These are phyloP conservation scores for Amorpha juglandis DNA, from an alignment of 2,888 invertebrate genomes.

Conservation along the genomic window DNA sequence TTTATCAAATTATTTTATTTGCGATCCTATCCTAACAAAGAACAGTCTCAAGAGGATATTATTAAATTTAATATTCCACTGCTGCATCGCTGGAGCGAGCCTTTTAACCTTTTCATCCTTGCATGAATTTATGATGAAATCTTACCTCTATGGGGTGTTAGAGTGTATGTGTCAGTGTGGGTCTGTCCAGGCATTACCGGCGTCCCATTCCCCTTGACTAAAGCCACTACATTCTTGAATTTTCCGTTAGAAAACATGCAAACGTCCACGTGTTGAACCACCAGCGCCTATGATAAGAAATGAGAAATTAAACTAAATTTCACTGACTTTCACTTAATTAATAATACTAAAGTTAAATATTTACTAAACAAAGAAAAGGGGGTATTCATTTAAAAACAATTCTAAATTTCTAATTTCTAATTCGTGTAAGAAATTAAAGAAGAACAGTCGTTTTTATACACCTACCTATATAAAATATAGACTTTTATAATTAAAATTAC, in stretches of 20 bases:
- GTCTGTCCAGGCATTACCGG: constrained; percentile 87
- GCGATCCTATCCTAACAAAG: constrained; percentile 2
- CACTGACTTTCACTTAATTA: too few species aligned
- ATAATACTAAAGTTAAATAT: too few species aligned
- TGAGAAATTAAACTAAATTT: background rate
- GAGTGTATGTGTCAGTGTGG: constrained; percentile 85
- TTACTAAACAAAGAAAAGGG: too few species aligned
- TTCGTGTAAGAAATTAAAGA: too few species aligned
- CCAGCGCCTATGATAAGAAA: constrained; percentile 86
- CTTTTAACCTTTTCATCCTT: constrained; percentile 5
- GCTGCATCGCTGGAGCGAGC: background rate
- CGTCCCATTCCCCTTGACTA: constrained; percentile 82
- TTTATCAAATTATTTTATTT: background rate
- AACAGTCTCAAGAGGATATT: background rate
- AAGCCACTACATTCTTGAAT: constrained; percentile 95
- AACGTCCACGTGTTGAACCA: constrained; percentile 95
- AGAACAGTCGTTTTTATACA: too few species aligned
- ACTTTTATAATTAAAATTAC: too few species aligned
- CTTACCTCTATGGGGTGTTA: constrained; percentile 87
- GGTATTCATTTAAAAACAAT: too few species aligned
- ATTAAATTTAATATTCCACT: constrained; percentile 8
- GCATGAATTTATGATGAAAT: background rate
- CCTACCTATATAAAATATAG: too few species aligned
- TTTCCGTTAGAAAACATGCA: constrained; percentile 98
- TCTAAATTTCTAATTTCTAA: too few species aligned